Evolutionary conservation across 2,113 vertebrate species (phyloP), one percentile per base, ranked within the genome.

Genomic region (Platycercus adscitus): DNA sequence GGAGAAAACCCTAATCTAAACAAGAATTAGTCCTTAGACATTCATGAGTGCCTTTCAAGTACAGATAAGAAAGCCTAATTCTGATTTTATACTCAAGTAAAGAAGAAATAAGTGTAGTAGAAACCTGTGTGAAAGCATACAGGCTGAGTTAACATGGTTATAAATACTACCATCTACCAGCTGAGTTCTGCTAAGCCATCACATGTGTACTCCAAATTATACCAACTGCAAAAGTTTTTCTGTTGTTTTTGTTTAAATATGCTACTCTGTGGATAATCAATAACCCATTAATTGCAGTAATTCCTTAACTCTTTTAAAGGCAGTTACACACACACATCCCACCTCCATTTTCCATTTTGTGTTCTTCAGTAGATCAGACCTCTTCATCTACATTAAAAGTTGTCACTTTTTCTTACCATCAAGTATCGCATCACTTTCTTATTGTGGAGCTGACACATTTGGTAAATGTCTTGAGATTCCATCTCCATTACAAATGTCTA

Each of bases 31-130:
- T 92, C 70, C 79, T 73, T 89, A 72, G 41, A 92, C 70, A 81
- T 84, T 84, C 75, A 79, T 84, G 87, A 89, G 39, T 87, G 78
- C 89, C 81, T 93, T 89, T 93, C 58, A 91, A 82, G 68, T 89
- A 85, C 20, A 81, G 70, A 81, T 82, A 94, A 93, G 52, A 89
- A 91, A 85, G 44, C 39, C 81, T 89, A 87, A 92, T 94, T 94
- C 88, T 91, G 78, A 94, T 80, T 91, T 81, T 94, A 79, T 81
- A 70, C 33, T 87, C 60, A 91, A 81, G 39, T 56, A 60, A 80
- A 88, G 52, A 78, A 95, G 85, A 73, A 95, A 88, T 83, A 92
- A 89, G 39, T 83, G 29, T 43, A 56, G 31, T 53, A 71, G 53
- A 90, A 96, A 77, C 41, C n/a, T 69, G 25, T 37, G 17, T 81